These are phyloP conservation scores for Drosophila nigricruria DNA, from an alignment of 2,888 invertebrate genomes.

Conservation along the genomic window DNA sequence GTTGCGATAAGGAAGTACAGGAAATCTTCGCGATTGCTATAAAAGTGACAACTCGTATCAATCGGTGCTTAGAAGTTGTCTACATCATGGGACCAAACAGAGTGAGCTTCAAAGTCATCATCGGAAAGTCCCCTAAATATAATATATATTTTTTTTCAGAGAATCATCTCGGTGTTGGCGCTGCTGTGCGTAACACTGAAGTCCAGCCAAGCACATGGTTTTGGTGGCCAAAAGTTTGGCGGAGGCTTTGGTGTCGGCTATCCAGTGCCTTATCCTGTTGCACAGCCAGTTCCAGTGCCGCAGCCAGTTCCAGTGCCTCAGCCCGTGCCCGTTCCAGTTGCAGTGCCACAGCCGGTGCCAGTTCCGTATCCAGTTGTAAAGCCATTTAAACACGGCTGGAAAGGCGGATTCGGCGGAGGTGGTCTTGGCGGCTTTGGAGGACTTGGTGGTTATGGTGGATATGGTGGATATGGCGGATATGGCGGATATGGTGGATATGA, in stretches of 20 bases:
- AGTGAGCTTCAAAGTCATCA: conserved; percentile 46
- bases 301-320: conserved; percentile 66
- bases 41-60: conserved; percentile 49
- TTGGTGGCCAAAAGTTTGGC: conserved; percentile 70
- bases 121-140: not conserved
- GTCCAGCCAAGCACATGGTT: conserved; percentile 50
- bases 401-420: conserved; percentile 63
- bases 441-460: conserved; percentile 23
- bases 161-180: conserved; percentile 25
- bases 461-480: conserved; percentile 36
- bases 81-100: conserved; percentile 52
- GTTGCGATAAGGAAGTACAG: conserved; percentile 66
- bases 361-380: conserved; percentile 54
- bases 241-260: conserved; percentile 59
- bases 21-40: conserved; percentile 60
- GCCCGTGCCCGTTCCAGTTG: conserved; percentile 49
- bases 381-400: conserved; percentile 69
- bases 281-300: conserved; percentile 60
- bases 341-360: conserved; percentile 51
- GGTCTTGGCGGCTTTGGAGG: conserved; percentile 46
- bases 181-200: conserved; percentile 33
- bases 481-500: conserved; percentile 47
- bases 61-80: conserved; percentile 51
- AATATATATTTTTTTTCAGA: conserved; percentile 31
- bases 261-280: conserved; percentile 60